Percentiles rank a stretch among this genome's conserved stretches.
These are phyloP conservation scores for Alosa alosa DNA, from an alignment of 2,113 vertebrate species.

Conservation along the genomic window DNA sequence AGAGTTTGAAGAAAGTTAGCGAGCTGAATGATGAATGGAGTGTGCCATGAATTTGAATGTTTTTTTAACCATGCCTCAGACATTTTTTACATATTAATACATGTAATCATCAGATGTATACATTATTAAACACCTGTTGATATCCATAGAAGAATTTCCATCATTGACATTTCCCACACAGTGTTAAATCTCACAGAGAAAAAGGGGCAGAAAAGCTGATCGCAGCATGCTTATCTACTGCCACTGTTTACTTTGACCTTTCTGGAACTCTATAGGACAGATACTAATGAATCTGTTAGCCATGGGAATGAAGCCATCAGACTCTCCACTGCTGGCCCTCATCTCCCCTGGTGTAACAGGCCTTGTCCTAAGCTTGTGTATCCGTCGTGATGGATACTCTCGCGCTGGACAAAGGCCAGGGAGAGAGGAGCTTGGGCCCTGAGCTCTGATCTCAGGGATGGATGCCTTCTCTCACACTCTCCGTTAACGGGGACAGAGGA, in stretches of 20 bases:
- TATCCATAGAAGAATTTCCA: neutral
- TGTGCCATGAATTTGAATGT: neutral
- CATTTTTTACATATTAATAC: neutral
- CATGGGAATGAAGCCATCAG: neutral
- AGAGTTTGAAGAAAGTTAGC: neutral
- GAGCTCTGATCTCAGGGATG: neutral
- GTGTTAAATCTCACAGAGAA: neutral
- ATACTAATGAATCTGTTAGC: neutral
- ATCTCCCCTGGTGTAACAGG: neutral
- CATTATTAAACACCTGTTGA: neutral
- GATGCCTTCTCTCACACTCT: neutral
- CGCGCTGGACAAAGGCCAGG: conserved; percentile 3
- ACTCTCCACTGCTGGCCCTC: neutral
- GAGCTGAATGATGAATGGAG: neutral
- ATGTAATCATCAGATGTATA: neutral
- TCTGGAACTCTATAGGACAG: neutral
- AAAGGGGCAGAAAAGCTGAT: neutral
- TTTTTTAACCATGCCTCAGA: neutral
- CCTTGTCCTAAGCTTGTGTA: neutral
- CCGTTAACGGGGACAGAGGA: neutral
- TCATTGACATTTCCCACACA: neutral
- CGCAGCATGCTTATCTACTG: neutral
- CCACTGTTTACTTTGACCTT: neutral
- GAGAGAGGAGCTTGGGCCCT: neutral
- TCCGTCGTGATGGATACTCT: neutral